Evolutionary conservation across 30 jellyfish, hydroid and myxozoan species (phyloP).

Genomic region (Hydra vulgaris): DNA sequence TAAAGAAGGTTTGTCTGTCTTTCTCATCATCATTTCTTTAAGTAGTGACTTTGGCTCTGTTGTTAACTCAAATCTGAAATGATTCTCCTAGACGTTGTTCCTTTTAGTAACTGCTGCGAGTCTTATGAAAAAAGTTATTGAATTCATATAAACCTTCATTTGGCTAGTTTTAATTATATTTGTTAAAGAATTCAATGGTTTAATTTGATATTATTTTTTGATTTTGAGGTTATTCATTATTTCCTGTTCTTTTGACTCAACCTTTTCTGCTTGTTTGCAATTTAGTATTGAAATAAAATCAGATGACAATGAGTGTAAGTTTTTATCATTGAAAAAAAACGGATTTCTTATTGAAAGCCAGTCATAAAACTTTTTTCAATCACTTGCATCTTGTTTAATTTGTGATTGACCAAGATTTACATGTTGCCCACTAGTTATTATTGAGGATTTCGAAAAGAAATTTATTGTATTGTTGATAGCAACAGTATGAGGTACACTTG

Average conservation of each 20-base stretch:
- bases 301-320: conserved; percentile 8
- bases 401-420: conserved; percentile 34
- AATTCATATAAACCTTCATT: background rate
- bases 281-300: too few species aligned
- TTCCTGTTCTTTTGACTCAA: too few species aligned
- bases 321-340: background rate
- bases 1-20: conserved; percentile 47
- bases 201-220: conserved; percentile 21
- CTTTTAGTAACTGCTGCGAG: conserved; percentile 24
- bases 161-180: background rate
- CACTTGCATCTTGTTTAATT: conserved; percentile 17
- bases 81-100: background rate
- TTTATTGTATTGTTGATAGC: conserved; percentile 29
- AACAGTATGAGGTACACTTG: conserved; percentile 6
- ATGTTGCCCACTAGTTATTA: conserved; percentile 35
- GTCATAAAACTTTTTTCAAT: background rate
- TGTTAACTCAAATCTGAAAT: conserved; percentile 20
- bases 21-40: conserved; percentile 20
- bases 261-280: too few species aligned
- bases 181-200: background rate
- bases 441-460: background rate
- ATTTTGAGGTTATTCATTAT: too few species aligned
- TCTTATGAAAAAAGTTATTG: conserved; percentile 14
- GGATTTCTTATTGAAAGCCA: conserved; percentile 16
- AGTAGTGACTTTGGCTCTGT: conserved; percentile 29